Percentiles rank a stretch among this genome's conserved stretches.
phyloP scores from a whole-genome alignment of 2,888 invertebrate species.

The Tiliacea aurago region DNA sequence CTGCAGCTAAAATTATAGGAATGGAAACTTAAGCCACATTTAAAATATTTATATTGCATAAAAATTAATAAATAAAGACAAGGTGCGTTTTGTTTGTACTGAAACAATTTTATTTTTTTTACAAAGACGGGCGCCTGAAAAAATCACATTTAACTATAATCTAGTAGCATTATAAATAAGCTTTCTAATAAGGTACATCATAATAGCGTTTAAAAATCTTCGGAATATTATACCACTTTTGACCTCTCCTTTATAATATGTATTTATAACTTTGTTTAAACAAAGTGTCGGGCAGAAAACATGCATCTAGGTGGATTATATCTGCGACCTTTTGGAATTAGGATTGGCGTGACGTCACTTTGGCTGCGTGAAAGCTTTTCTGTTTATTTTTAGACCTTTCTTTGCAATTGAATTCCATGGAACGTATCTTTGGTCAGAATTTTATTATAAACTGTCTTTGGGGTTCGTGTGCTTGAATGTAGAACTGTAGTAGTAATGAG shows the following conservation, averaged over 20 bases:
- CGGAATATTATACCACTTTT: no score
- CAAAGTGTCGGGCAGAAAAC: slow-evolving; percentile 40
- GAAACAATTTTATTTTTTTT: no score
- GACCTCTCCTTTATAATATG: slow-evolving; percentile 27
- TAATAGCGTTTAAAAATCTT: no score
- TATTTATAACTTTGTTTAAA: slow-evolving; percentile 34
- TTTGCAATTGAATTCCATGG: slow-evolving; percentile 10
- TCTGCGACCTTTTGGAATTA: slow-evolving; percentile 45
- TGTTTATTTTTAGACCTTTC: slow-evolving; percentile 42
- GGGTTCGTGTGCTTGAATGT: not conserved
- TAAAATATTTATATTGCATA: no score
- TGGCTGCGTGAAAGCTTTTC: slow-evolving; percentile 21
- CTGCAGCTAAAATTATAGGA: no score
- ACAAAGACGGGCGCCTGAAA: no score
- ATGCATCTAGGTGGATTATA: slow-evolving; percentile 17
- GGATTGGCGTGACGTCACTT: slow-evolving; percentile 40
- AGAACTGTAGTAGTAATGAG: not conserved
- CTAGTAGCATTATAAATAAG: no score
- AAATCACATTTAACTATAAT: no score
- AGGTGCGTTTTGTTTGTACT: no score
- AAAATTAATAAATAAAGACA: no score
- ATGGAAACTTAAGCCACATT: no score
- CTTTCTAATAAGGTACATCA: no score
- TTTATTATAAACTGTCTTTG: not conserved
- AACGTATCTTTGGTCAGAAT: slow-evolving; percentile 14